Conservation (phyloP, 2,797 vertebrate species). For the Alca torda region DNA sequence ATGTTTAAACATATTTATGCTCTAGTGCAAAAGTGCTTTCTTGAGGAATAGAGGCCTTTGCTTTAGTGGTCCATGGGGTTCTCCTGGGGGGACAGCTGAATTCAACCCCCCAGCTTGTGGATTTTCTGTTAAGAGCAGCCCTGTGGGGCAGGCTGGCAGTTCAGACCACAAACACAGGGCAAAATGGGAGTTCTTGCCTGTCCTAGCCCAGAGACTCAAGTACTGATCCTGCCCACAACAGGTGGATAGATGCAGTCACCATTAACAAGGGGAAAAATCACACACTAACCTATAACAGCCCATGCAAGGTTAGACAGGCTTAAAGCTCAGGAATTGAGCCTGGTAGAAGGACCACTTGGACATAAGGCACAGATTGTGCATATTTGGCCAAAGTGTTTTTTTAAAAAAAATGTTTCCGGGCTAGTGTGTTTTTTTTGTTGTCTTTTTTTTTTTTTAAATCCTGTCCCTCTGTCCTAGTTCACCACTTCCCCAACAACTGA, state of each 20-base stretch:
- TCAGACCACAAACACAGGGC: not conserved
- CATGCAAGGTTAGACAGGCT: not conserved
- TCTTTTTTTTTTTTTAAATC: not conserved
- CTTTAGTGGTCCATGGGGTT: not conserved
- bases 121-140: not conserved
- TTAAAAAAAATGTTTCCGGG: not conserved
- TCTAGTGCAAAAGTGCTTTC: not conserved
- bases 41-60: not conserved
- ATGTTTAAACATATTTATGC: not conserved
- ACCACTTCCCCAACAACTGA: not conserved
- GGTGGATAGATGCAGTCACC: not conserved
- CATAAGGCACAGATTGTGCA: not conserved
- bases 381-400: not conserved
- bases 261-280: not conserved
- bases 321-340: not conserved
- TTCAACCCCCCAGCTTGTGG: not conserved
- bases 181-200: not conserved
- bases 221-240: not conserved
- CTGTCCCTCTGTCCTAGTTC: not conserved
- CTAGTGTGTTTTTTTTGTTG: not conserved
- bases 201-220: not conserved
- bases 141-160: not conserved
- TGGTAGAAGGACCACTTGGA: rapidly evolving
- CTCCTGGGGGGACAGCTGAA: not conserved
- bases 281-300: not conserved